phyloP scores from a whole-genome alignment of 2,113 vertebrate genomes.

The rabbit (Oryctolagus cuniculus) region mOryCun1.1 NC_091443.1:79224001-79224500 shows the following conservation, averaged over 20 bases:
- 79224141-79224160: background rate
- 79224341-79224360: background rate
- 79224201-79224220: conserved; percentile 92
- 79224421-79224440: background rate
- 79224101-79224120: background rate
- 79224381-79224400: conserved; percentile 5
- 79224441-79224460: background rate
- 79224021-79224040: background rate
- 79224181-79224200: conserved; percentile 93
- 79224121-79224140: background rate
- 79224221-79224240: conserved; percentile 92
- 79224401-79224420: background rate
- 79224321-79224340: background rate
- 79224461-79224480: background rate
- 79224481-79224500: background rate
- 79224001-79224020: background rate
- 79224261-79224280: conserved; percentile 17
- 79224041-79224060: background rate
- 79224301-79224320: background rate
- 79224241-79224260: conserved; percentile 92
- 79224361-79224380: background rate
- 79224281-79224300: background rate
- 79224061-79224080: background rate
- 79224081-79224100: conserved; percentile 86
- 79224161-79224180: conserved; percentile 87